Conservation (phyloP, 2,113 vertebrate species). For the Todiramphus chloris region DNA sequence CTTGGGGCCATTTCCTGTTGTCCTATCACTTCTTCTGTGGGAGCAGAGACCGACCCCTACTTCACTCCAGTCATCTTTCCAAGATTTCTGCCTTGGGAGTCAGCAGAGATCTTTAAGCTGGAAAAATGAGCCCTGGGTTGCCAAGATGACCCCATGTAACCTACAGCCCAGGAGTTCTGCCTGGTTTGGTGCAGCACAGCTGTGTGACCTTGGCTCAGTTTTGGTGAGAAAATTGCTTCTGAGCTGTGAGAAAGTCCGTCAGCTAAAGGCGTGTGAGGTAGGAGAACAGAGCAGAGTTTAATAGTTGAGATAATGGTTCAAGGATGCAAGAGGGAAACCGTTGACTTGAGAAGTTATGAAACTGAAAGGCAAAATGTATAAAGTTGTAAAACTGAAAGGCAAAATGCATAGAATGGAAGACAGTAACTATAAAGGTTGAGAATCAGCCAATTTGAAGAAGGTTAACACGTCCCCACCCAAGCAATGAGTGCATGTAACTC, state of each 20-base stretch:
- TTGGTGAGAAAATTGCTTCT: slow-evolving; percentile 40
- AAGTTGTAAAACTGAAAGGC: neutral
- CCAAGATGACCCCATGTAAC: slow-evolving; percentile 45
- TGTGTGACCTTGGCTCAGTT: slow-evolving; percentile 43
- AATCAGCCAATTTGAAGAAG: neutral
- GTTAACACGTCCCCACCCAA: neutral
- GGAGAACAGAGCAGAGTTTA: neutral
- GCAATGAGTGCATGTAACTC: neutral
- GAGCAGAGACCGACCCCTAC: too few species aligned
- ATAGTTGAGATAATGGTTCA: neutral
- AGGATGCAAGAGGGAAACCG: neutral
- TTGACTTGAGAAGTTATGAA: neutral
- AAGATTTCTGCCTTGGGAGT: neutral
- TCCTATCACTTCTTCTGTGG: too few species aligned
- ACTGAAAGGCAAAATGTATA: neutral
- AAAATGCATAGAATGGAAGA: neutral
- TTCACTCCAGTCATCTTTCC: too few species aligned
- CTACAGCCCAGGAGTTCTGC: neutral
- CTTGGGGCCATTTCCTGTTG: too few species aligned
- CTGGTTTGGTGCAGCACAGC: slow-evolving; percentile 28
- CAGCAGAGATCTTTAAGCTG: neutral
- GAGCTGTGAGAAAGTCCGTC: slow-evolving; percentile 37
- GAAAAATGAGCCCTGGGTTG: neutral
- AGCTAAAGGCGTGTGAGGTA: neutral
- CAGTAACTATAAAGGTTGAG: neutral